Base-by-base conservation (phyloP, 2,888 invertebrate genomes). In the Pyrrhia umbra region DNA sequence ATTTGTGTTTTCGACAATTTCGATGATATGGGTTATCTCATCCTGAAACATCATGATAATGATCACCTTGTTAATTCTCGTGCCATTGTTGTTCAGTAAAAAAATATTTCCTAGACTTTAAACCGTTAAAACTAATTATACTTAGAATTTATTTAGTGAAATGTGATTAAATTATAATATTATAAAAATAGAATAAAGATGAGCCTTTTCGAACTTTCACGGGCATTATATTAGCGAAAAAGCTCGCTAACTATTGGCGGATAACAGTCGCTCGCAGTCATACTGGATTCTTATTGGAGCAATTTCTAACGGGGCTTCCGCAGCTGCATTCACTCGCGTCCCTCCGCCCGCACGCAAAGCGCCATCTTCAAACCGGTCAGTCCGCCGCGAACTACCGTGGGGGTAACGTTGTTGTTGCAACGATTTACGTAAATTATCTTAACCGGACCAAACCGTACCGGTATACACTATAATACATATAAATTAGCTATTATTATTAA, bases 331-430 rank as follows among this genome's bases (percentile, higher is more conserved):
- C 93, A 92, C 87, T 88, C 88, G 87, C 85, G 80, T 89, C 88
- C 73, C 78, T 82, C 80, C 84, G 78, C 78, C 80, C 86, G 90
- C 84, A 82, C 88, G 84, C 83, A 64, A 73, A 85, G 85, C 92
- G 89, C 92, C 86, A 91, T 87, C 90, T 92, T 94, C 93, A 89
- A 84, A 81, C 78, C 88, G 79, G 76, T 90, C 92, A 95, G 94
- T 95, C 90, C 90, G 87, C 89, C 94, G 93, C 93, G 92, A 92
- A 87, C 88, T 80, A 85, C 85, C 83, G 92, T 91, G 87, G 90
- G 89, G 89, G 81, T 86, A 82, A 86, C 84, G 86, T 87, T 73
- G 84, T 79, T 76, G 76, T 78, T 62, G 59, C 69, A 79, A 84
- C 77, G 68, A 76, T 79, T 82, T 47, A 63, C 67, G 79, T 77